A percentile compares a stretch with the other conserved stretches of the same genome.
phyloP scores from a whole-genome alignment of 1,140 invertebrate genomes.

The Arctopsyche grandis region DNA sequence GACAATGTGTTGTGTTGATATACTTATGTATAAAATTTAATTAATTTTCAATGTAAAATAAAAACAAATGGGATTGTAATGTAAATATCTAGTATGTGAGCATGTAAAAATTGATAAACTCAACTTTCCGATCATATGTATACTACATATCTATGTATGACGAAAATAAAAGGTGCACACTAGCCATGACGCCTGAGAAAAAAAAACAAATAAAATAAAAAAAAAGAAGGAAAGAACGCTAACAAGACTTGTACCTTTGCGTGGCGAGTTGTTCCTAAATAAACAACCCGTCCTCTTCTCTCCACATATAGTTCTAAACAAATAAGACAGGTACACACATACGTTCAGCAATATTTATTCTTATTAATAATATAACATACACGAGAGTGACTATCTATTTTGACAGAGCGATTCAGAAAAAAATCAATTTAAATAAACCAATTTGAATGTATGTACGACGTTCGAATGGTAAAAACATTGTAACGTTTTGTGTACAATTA shows the following conservation, averaged over 20 bases:
- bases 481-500: background rate
- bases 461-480: background rate
- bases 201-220: slow-evolving; percentile 11
- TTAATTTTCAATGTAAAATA: no score
- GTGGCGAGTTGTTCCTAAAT: slow-evolving; percentile 37
- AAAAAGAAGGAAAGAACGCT: slow-evolving; percentile 37
- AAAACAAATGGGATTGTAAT: background rate
- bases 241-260: slow-evolving; percentile 38
- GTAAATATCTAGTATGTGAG: background rate
- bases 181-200: background rate
- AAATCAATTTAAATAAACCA: slow-evolving; percentile 18
- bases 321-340: slow-evolving; percentile 25
- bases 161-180: slow-evolving; percentile 32
- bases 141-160: background rate
- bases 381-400: slow-evolving; percentile 23
- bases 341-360: slow-evolving; percentile 33
- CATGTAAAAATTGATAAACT: no score
- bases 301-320: slow-evolving; percentile 29
- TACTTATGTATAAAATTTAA: no score
- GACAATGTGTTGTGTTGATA: no score
- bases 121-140: background rate
- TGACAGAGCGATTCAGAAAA: slow-evolving; percentile 4
- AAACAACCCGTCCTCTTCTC: slow-evolving; percentile 40
- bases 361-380: slow-evolving; percentile 33
- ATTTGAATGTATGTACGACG: background rate